Evolutionary conservation across 53 echinoderm and acorn worm genomes (phyloP), one percentile per base, ranked within the genome.

Genomic region (Stichopus horrens): DNA sequence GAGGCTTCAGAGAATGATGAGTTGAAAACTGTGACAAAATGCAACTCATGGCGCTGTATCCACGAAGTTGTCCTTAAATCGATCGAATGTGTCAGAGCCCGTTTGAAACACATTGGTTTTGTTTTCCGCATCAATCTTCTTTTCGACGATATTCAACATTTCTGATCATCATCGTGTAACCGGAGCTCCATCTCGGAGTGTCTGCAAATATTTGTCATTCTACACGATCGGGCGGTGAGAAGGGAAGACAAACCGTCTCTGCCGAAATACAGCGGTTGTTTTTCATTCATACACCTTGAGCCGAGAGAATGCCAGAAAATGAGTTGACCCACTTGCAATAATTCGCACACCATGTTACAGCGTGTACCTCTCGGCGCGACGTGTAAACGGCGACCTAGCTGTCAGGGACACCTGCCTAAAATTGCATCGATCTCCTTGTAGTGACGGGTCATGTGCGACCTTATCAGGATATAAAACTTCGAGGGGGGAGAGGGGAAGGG

Each of bases 311-410:
- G 63, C 63, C 63, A 10, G 63, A 16, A 63, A 63, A 63, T 37
- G 63, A 13, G 56, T 19, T 53, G 56, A 55, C 79, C 79, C 79
- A 79, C 79, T 79, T 79, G 79, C 53, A 54, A 55, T 37, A 54
- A 51, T 52, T 79, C 54, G 55, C 56, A 52, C 53, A 53, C 16
- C 55, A 19, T 79, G 37, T 79, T 9, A 79, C 54, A 55, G 79
- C 79, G 52, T 53, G 53, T 55, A 79, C 79, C 53, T 79, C 54
- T 52, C 79, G 53, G 54, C n/a, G 52, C 16, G 7, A 53, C 56
- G 7, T 79, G 54, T 53, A 52, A 53, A 79, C 53, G 79, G 53
- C 54, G 10, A 16, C 63, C 16, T 37, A 63, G 10, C 63, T 16
- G 16, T 63, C 63, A 63, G 10, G 63, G 11, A 10, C 10, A 10